Evolutionary conservation across 2,113 vertebrate species (phyloP).

Genomic region (Ascaphus truei): DNA sequence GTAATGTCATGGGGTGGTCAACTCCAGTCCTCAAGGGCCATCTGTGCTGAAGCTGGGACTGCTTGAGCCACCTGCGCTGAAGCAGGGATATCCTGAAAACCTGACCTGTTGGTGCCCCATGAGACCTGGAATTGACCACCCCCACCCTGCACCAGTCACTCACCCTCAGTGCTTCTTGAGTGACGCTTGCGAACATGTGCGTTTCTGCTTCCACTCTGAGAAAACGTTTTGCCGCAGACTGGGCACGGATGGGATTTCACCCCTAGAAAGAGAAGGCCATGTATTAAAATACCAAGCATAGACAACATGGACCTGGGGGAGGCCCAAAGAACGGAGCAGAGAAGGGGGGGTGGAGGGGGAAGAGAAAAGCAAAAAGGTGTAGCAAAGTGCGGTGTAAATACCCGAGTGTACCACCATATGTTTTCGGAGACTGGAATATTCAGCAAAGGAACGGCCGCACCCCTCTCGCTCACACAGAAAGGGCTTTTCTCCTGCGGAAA

Average conservation of each 20-base stretch:
- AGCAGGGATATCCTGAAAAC: too few relatives aligned
- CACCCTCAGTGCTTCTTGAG: constrained; percentile 40
- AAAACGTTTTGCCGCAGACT: constrained; percentile 93
- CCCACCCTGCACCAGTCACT: too few relatives aligned
- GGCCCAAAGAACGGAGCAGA: constrained; percentile 22
- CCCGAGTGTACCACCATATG: constrained; percentile 97
- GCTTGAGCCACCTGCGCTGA: too few relatives aligned
- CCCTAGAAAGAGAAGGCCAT: constrained; percentile 69
- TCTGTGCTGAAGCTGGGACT: too few relatives aligned
- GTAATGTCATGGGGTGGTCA: too few relatives aligned
- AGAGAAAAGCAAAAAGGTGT: neutral
- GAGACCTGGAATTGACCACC: too few relatives aligned
- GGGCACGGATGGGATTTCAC: constrained; percentile 94
- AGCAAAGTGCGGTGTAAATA: constrained; percentile 36
- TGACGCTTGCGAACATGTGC: constrained; percentile 95
- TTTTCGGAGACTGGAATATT: constrained; percentile 97
- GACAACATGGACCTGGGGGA: neutral
- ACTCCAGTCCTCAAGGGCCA: too few relatives aligned
- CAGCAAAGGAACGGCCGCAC: constrained; percentile 93
- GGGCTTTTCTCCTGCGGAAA: constrained; percentile 84
- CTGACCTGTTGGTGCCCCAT: too few relatives aligned
- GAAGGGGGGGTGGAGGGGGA: neutral
- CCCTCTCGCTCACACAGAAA: constrained; percentile 92
- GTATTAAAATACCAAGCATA: too few relatives aligned
- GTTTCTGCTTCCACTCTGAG: constrained; percentile 95